Evolutionary conservation across 2,113 vertebrate species (phyloP), one percentile per base, ranked within the genome.

Genomic region (Odocoileus virginianus): DNA sequence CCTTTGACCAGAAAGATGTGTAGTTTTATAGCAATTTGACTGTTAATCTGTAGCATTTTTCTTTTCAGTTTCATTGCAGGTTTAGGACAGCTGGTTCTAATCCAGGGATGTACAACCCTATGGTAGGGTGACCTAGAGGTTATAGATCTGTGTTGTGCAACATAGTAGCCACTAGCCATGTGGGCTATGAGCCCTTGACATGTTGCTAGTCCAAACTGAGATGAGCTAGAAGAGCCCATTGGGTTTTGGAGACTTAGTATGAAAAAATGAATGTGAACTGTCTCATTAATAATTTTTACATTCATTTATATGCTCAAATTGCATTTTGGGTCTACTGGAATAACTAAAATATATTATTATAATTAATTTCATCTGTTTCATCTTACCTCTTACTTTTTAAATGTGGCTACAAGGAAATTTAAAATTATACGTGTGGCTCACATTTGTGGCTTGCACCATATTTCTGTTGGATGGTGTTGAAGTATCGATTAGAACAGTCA

Each of bases 311-410:
- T 95, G 76, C 43, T 89, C 36, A 96, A 95, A 96, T 89, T 79
- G 23, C 61, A 76, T 87, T 91, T 95, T 89, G 74, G 40, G 28
- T 89, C 61, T 47, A 43, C 50, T 89, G 21, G 94, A 71, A 96
- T 84, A 94, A 96, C 94, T 92, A 74, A 95, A 92, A 89, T 92
- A 89, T n/a, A 43, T 89, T 78, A 91, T 86, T 95, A 83, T 84
- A 84, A 92, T 97, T 92, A 92, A 87, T 94, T 94, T 93, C 15
- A 89, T 96, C 76, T 96, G 89, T 84, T 92, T 96, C 54, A 25
- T 89, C 43, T 91, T 96, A 33, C 43, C 57, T 95, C 60, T 81
- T 64, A 27, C 50, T 91, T 95, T 90, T 83, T 71, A 79, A 95
- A 81, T 81, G 83, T 97, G 92, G 92, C 83, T 97, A 58, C 23